Evolutionary conservation across 2,113 vertebrate species (phyloP).

Genomic region (Bettongia penicillata): DNA sequence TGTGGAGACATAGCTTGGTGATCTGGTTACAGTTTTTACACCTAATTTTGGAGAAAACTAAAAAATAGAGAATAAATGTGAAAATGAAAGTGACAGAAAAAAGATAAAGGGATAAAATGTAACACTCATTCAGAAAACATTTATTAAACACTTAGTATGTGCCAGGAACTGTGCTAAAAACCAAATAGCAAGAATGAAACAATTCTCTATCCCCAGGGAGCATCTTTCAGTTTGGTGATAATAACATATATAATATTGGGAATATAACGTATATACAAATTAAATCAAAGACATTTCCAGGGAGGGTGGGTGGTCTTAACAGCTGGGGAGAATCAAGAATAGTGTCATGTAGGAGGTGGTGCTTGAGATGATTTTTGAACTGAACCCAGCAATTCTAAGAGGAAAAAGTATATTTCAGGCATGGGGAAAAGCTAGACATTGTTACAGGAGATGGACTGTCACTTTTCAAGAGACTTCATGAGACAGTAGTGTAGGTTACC

Average conservation of each 20-base stretch:
- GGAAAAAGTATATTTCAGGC: background rate
- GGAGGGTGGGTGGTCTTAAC: background rate
- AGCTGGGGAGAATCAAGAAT: background rate
- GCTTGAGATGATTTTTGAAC: background rate
- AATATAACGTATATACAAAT: background rate
- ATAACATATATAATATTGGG: background rate
- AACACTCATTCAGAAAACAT: background rate
- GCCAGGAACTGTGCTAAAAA: background rate
- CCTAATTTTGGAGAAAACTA: constrained; percentile 32
- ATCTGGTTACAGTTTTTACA: constrained; percentile 1
- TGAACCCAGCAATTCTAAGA: background rate
- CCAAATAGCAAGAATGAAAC: background rate
- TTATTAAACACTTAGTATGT: background rate
- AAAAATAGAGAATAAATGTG: constrained; percentile 10
- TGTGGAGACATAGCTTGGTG: background rate
- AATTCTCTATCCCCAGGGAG: background rate
- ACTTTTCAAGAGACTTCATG: background rate
- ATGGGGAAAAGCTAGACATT: background rate
- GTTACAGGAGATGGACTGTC: background rate
- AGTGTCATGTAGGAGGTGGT: background rate
- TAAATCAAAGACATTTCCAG: background rate
- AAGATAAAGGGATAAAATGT: background rate
- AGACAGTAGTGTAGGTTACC: background rate
- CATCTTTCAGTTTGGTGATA: background rate
- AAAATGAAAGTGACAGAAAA: background rate